Percentiles rank a stretch among this genome's conserved stretches.
These are phyloP conservation scores for Drosophila kurseongensis DNA, from an alignment of 1,140 invertebrate genomes.

Conservation along the genomic window DNA sequence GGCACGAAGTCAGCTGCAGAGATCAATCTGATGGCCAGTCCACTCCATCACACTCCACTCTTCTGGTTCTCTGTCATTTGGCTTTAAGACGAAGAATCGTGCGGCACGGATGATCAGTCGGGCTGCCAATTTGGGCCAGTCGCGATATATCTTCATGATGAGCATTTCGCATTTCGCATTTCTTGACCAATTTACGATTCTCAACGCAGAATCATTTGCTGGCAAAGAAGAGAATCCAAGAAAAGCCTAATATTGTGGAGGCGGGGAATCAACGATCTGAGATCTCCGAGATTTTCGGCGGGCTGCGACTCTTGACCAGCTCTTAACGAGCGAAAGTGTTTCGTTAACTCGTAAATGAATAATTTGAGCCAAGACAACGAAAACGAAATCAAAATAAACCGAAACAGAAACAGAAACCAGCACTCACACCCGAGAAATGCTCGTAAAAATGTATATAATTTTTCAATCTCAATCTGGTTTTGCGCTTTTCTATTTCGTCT, in stretches of 20 bases:
- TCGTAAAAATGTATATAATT: slow-evolving; percentile 72
- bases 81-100: slow-evolving; percentile 51
- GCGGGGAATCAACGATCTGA: slow-evolving; percentile 17
- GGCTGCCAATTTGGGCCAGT: slow-evolving; percentile 61
- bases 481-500: slow-evolving; percentile 47
- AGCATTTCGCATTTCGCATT: slow-evolving; percentile 18
- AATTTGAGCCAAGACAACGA: slow-evolving; percentile 50
- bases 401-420: slow-evolving; percentile 18
- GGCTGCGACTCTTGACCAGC: slow-evolving; percentile 19
- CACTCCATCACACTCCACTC: slow-evolving; percentile 3
- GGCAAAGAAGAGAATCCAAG: background rate
- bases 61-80: slow-evolving; percentile 27
- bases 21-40: slow-evolving; percentile 47
- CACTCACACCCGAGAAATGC: slow-evolving; percentile 37
- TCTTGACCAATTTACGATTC: slow-evolving; percentile 67
- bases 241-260: slow-evolving; percentile 2
- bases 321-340: slow-evolving; percentile 78
- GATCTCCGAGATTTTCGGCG: background rate
- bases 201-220: slow-evolving; percentile 6
- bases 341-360: slow-evolving; percentile 63
- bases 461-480: slow-evolving; percentile 58
- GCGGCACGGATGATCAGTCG: slow-evolving; percentile 68
- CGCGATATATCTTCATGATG: slow-evolving; percentile 44
- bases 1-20: slow-evolving; percentile 40
- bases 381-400: slow-evolving; percentile 61